These are phyloP conservation scores for Electrophaes corylata DNA, from an alignment of 2,888 invertebrate species.

Conservation along the genomic window DNA sequence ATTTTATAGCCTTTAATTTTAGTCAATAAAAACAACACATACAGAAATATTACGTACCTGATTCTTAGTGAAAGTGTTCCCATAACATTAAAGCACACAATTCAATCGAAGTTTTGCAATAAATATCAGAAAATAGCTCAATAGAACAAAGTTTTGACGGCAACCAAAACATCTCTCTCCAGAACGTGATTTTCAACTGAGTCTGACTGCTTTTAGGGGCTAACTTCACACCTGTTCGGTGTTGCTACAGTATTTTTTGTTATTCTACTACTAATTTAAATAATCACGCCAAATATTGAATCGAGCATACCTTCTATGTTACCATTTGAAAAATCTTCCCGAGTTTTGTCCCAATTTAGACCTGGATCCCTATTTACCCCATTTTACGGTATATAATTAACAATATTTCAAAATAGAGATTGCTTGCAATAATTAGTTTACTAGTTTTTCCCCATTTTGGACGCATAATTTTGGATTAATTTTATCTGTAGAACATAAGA, in stretches of 20 bases:
- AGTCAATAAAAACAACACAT: constrained; percentile 5
- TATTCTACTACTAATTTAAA: constrained; percentile 8
- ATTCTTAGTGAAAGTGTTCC: constrained; percentile 9
- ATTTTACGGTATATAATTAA: constrained; percentile 4
- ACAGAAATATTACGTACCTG: constrained; percentile 4
- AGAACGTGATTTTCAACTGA: constrained; percentile 4
- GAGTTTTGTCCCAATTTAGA: constrained; percentile 10
- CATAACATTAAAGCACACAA: constrained; percentile 8
- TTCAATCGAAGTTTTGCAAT: constrained; percentile 5
- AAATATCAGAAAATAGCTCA: constrained; percentile 7
- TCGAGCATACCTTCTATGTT: constrained; percentile 3
- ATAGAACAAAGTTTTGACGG: constrained; percentile 6
- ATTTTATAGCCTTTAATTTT: constrained; percentile 5
- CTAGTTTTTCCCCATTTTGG: no score
- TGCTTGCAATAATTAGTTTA: no score
- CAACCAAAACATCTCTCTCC: constrained; percentile 5
- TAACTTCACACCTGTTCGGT: constrained; percentile 8
- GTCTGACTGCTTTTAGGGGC: constrained; percentile 2
- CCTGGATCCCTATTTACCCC: constrained; percentile 10
- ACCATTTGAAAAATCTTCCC: constrained; percentile 9
- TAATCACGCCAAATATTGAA: constrained; percentile 5
- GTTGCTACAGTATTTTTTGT: neutral
- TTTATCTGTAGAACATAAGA: no score
- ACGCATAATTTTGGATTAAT: no score
- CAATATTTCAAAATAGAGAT: no score